Conservation (phyloP, 2,113 vertebrate genomes). For the Alaudala cheleensis region DNA sequence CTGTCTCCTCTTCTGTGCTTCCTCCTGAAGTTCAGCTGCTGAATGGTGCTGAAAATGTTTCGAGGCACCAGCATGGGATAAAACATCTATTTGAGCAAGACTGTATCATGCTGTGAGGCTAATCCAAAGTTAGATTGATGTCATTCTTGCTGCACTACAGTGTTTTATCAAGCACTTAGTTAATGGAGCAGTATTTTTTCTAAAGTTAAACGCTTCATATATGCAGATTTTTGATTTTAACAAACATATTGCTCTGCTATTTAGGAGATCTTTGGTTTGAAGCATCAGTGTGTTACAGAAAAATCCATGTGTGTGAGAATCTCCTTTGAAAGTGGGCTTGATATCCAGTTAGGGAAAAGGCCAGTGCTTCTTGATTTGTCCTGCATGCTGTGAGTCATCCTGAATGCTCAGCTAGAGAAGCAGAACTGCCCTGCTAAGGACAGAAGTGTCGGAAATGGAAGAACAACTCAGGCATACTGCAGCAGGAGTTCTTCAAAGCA, state of each 20-base stretch:
- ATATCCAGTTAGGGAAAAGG: background rate
- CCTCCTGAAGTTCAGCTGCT: background rate
- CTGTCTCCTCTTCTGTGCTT: background rate
- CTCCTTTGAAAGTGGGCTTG: background rate
- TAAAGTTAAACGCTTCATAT: background rate
- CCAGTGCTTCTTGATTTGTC: background rate
- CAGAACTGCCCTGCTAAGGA: background rate
- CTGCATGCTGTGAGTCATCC: background rate
- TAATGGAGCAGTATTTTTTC: background rate
- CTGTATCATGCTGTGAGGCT: background rate
- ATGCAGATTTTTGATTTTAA: background rate
- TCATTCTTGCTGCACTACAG: background rate
- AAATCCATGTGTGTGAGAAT: background rate
- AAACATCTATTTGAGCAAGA: background rate
- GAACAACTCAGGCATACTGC: rapidly evolving
- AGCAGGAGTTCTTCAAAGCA: background rate
- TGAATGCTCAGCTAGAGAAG: background rate
- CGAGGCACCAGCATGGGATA: background rate
- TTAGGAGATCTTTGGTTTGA: background rate
- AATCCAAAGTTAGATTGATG: background rate
- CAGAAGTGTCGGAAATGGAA: background rate
- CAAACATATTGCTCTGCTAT: background rate
- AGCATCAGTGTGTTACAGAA: background rate
- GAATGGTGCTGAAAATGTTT: background rate
- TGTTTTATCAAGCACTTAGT: background rate